Evolutionary conservation across 2,797 vertebrate species (phyloP).

Genomic region (Myiothlypis chrysogaster): DNA sequence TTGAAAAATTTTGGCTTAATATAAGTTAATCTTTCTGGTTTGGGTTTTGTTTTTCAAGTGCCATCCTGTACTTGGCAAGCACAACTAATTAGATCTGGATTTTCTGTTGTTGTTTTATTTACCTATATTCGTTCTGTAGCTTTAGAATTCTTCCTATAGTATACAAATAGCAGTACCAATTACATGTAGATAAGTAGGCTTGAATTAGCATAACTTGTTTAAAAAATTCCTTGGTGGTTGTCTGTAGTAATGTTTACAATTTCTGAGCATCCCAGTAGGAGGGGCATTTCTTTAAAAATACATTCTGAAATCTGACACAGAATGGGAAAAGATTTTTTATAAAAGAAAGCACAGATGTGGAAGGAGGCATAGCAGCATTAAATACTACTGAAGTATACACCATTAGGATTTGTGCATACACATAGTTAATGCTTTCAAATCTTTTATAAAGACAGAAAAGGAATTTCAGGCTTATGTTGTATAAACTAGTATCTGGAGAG

Average conservation of each 20-base stretch:
- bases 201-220: not conserved
- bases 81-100: not conserved
- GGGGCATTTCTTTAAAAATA: not conserved
- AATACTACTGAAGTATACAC: not conserved
- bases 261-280: not conserved
- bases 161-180: not conserved
- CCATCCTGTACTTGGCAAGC: not conserved
- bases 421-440: not conserved
- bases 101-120: not conserved
- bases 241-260: not conserved
- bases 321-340: not conserved
- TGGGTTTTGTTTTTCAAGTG: not conserved
- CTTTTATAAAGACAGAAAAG: not conserved
- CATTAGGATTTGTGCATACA: not conserved
- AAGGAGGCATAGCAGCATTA: not conserved
- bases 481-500: not conserved
- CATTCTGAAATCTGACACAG: not conserved
- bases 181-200: not conserved
- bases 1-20: not conserved
- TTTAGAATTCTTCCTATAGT: not conserved
- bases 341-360: not conserved
- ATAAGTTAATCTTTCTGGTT: not conserved
- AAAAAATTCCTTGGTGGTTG: not conserved
- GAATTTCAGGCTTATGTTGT: not conserved
- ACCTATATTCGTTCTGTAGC: not conserved